Percentiles rank a stretch among this genome's conserved stretches.
phyloP scores from a whole-genome alignment of 2,888 invertebrate genomes.

The Maniola hyperantus region DNA sequence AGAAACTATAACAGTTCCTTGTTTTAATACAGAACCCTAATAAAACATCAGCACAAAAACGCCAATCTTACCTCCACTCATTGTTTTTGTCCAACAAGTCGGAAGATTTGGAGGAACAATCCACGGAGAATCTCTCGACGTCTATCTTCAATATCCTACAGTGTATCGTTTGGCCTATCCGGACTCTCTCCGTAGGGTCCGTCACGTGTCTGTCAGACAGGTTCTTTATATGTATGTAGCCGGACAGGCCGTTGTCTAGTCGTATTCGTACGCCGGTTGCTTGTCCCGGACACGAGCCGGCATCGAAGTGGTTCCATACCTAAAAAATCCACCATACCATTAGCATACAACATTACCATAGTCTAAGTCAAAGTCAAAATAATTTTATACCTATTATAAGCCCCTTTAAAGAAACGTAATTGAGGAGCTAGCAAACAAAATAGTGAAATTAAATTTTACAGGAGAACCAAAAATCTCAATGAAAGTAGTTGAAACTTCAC shows the following conservation, averaged over 20 bases:
- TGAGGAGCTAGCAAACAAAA: too few relatives aligned
- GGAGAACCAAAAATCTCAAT: too few relatives aligned
- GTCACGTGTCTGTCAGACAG: conserved; percentile 96
- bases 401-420: too few relatives aligned
- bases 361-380: background rate
- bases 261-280: conserved; percentile 95
- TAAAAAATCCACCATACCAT: conserved; percentile 36
- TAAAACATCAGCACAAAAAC: too few relatives aligned
- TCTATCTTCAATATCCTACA: conserved; percentile 97
- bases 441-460: too few relatives aligned
- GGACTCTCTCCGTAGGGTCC: conserved; percentile 96
- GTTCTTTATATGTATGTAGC: conserved; percentile 96
- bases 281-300: conserved; percentile 96
- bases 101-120: conserved; percentile 96
- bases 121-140: conserved; percentile 95
- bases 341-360: background rate
- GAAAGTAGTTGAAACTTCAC: too few relatives aligned
- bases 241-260: conserved; percentile 95
- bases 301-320: conserved; percentile 99
- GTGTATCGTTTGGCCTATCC: conserved; percentile 91
- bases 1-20: too few relatives aligned
- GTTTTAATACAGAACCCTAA: too few relatives aligned
- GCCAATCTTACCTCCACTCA: conserved; percentile 87
- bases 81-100: conserved; percentile 95
- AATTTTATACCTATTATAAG: background rate